Base-by-base conservation (phyloP, 2,113 vertebrate genomes). In the Anarrhichthys ocellatus region DNA sequence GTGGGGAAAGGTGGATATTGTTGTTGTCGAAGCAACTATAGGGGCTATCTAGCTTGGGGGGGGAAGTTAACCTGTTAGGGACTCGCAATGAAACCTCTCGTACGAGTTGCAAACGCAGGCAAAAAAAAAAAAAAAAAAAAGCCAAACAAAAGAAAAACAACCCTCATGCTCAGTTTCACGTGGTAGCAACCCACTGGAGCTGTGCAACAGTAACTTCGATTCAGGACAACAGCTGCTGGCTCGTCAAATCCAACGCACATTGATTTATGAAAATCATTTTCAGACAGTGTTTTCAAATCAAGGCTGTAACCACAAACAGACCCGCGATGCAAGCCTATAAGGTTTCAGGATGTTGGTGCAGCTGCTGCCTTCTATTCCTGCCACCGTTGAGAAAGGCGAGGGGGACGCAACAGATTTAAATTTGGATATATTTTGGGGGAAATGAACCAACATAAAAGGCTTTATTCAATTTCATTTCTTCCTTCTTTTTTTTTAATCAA, bases 361-460 rank as follows among this genome's bases (percentile, higher is more conserved):
- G 92, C 92, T 92, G 91, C 94, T 94, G 88, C 94, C 87, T 91
- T 92, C 92, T 90, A 92, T 93, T 94, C 86, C 87, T 91, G 91
- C 85, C 83, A 83, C 88, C 46, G 85, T 66, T 67, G n/a, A 56
- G 75, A 81, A 82, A 76, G 71, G 63, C 44, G 27, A 42, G 65
- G 65, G 29, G 74, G 76, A 70, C 66, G 90, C 88, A 92, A 93
- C 90, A 93, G 93, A 88, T 88, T 86, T 27, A 89, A 2, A 74
- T 79, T 27, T 58, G 71, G 81, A 69, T 15, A 4, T 29, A 17
- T 38, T 42, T 70, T 18, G 3, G 66, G 5, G n/a, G 9, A 9
- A 17, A 29, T 34, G 27, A 20, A 18, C 8, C 14, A 2, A 20
- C n/a, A 9, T 14, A 10, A 9, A 14, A 46, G 6, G 0, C 5